Conservation (phyloP, 2,797 vertebrate genomes). For the Natrix natrix region DNA sequence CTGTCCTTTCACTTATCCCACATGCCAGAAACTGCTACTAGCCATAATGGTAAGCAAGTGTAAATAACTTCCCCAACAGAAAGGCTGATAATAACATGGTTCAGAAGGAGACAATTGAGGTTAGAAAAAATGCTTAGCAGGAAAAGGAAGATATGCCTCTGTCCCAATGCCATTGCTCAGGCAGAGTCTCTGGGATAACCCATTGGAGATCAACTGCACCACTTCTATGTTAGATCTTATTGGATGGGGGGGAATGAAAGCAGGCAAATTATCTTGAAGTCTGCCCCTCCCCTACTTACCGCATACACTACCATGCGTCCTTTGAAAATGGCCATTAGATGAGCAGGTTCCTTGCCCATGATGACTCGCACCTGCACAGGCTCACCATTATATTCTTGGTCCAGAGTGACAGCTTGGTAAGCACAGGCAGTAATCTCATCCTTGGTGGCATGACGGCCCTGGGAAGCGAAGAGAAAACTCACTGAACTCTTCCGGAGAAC, state of each 20-base stretch:
- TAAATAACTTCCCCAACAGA: neutral
- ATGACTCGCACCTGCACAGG: conserved; percentile 82
- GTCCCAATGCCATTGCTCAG: neutral
- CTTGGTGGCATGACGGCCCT: conserved; percentile 82
- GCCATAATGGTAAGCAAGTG: neutral
- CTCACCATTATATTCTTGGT: conserved; percentile 79
- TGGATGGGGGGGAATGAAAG: neutral
- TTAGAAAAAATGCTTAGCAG: neutral
- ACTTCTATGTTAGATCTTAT: neutral
- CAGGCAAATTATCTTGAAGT: neutral
- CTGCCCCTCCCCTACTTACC: conserved; percentile 61
- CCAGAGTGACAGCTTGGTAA: conserved; percentile 79
- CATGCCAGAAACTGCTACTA: neutral
- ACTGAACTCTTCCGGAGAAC: neutral
- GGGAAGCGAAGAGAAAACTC: neutral
- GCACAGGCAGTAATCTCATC: conserved; percentile 80
- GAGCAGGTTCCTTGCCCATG: conserved; percentile 86
- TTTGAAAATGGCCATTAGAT: conserved; percentile 87
- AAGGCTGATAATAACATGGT: neutral
- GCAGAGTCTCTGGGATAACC: neutral
- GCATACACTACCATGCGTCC: conserved; percentile 84
- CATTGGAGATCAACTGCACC: neutral
- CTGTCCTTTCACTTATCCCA: neutral
- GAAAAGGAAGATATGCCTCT: neutral
- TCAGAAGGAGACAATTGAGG: neutral